Base-by-base conservation (phyloP, 2,797 vertebrate genomes). In the Muscicapa striata region DNA sequence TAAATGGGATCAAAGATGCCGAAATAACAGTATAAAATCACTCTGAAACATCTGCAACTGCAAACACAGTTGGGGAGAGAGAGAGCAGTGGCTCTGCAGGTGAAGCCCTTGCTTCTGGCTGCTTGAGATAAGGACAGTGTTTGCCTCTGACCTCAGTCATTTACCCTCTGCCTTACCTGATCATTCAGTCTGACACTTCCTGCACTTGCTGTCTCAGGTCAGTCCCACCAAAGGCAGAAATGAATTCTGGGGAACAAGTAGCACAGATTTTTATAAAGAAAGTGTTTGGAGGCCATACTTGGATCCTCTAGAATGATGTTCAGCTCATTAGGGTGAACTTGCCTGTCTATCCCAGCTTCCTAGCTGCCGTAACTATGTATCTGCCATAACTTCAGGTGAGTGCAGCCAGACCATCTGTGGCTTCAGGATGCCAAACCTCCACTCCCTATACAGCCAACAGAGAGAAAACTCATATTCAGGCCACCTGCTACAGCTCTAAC, bases 1-100 rank as follows among this genome's bases (percentile, higher is more conserved):
- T 85, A 95, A 92, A 86, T 59, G 19, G 64, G 84, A 95, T 95
- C 91, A 95, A 95, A 95, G 87, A 72, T 59, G 41, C 92, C 70
- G 69, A 91, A 94, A 19, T 72, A 93, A 69, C 62, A 66, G 81
- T 30, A 46, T 32, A 64, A 90, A 89, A 62, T 9, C 3, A 29
- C 59, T 73, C 72, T 43, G 87, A 84, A 93, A 84, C 61, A 61
- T 82, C 90, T 94, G 81, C 54, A 34, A 36, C 68, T 48, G 73
- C 79, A 93, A 89, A 80, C 73, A 75, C 1, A 2, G 38, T 27
- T 40, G 52, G 68, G n/a, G 59, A 84, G 67, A 81, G 51, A 23
- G 51, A 23, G 61, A 90, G 66, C 45, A 45, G 57, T 22, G 87
- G 49, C 32, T 75, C 58, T 76, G 61, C 61, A 89, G 75, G 82